Conservation (phyloP, 2,797 vertebrate species). For the Cirrhinus mrigala region DNA sequence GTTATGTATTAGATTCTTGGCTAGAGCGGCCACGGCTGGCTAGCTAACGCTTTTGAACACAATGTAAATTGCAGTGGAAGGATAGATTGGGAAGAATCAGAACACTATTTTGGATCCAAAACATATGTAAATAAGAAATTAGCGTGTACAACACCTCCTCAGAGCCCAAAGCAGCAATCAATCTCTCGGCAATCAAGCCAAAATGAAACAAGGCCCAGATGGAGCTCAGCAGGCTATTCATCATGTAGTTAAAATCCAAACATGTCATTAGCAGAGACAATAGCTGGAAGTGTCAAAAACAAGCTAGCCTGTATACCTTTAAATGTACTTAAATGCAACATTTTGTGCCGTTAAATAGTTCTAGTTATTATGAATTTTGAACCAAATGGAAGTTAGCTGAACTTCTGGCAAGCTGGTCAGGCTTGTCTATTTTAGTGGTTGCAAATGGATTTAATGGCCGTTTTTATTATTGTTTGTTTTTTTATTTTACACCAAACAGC, state of each 20-base stretch:
- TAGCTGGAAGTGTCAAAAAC: conserved; percentile 24
- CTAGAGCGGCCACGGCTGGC: not conserved
- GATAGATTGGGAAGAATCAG: conserved; percentile 24
- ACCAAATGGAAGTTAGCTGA: not conserved
- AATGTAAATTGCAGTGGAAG: conserved; percentile 1
- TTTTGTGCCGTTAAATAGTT: not conserved
- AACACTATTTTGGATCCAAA: conserved; percentile 33
- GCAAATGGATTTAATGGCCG: not conserved
- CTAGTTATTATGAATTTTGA: not conserved
- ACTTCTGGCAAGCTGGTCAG: not conserved
- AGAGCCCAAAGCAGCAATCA: conserved; percentile 28
- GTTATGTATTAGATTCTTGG: not conserved
- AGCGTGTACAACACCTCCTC: conserved; percentile 14
- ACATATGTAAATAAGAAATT: conserved; percentile 47
- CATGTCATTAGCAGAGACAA: conserved; percentile 13
- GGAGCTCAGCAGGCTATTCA: conserved; percentile 10
- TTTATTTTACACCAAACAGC: not conserved
- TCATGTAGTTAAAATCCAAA: conserved; percentile 30
- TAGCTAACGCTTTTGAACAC: conserved; percentile 24
- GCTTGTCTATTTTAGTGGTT: not conserved
- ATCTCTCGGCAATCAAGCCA: conserved; percentile 22
- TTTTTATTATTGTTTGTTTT: not conserved
- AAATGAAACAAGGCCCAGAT: conserved; percentile 38
- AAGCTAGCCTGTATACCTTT: not conserved
- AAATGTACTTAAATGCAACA: not conserved